Evolutionary conservation across 1,140 invertebrate genomes (phyloP), one percentile per base, ranked within the genome.

Genomic region (Alviniconcha marisindica): DNA sequence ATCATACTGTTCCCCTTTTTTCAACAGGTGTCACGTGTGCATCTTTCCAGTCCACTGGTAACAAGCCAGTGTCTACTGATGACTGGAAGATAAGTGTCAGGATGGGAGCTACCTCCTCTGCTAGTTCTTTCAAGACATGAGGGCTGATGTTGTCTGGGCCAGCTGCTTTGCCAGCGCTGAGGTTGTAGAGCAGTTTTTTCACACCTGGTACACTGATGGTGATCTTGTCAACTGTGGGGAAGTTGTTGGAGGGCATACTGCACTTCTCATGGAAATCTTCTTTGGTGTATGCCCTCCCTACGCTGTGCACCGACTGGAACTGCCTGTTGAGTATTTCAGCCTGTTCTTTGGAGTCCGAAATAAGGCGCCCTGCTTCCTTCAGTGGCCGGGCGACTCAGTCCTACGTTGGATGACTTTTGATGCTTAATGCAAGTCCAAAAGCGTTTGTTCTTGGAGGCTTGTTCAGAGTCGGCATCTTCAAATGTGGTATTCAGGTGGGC

Each of bases 61-160:
- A 36, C 12, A 0, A 24, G 40, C 79, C 36, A 38, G 24, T 77
- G 74, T 77, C 66, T 15, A 69, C 60, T 80, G 42, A 78, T 31
- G 40, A 85, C 81, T 69, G 66, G 18, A 69, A 33, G 4, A 86
- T 81, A 28, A 84, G 18, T 21, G 42, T 42, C 1, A 84, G 21
- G 40, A 79, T 42, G 10, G 60, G 44, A 33, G 42, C 5, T 36
- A 83, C 78, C 18, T 82, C 66, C 40, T 63, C 66, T 21, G 33
- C 21, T 0, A 87, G 74, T 74, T 83, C 77, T 73, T 85, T 85
- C 21, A 87, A 71, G 3, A 87, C 76, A 1, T 24, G 60, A 1
- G 78, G 71, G 51, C 21, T 78, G 36, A 85, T 85, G 33, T 44
- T 54, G 54, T 87, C 86, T 36, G 86, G 84, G 1, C 79, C 86